Percentiles rank a stretch among this genome's conserved stretches.
These are phyloP conservation scores for Dromaius novaehollandiae DNA, from an alignment of 2,113 vertebrate genomes.

Conservation along the genomic window DNA sequence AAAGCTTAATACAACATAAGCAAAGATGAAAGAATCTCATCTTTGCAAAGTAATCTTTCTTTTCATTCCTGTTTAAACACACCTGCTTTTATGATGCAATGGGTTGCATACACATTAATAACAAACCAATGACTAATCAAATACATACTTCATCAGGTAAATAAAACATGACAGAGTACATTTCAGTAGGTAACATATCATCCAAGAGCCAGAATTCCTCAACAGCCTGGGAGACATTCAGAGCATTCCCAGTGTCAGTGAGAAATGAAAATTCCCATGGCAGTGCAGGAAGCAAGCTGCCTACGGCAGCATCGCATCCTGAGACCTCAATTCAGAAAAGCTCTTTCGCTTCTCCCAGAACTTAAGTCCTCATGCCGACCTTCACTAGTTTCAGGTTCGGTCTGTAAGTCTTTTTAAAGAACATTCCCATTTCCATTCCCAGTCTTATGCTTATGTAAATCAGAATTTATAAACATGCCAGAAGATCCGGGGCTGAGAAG, in stretches of 20 bases:
- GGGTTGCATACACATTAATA: neutral
- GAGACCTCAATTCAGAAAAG: neutral
- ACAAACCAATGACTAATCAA: neutral
- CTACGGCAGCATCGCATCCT: neutral
- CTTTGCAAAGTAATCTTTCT: neutral
- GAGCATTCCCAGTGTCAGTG: neutral
- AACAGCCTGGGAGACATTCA: neutral
- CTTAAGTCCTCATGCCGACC: neutral
- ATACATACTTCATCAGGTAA: neutral
- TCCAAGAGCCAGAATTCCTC: neutral
- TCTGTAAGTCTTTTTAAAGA: neutral
- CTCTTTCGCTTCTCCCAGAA: neutral
- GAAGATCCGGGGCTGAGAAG: neutral
- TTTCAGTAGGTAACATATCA: neutral
- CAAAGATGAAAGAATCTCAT: neutral
- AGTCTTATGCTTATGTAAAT: neutral
- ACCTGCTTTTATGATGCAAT: rapidly evolving
- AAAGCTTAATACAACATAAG: neutral
- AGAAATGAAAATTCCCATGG: neutral
- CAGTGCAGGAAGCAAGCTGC: rapidly evolving
- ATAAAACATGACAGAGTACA: neutral
- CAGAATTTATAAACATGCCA: neutral
- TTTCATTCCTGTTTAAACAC: neutral
- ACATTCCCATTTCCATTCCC: neutral
- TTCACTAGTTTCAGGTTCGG: neutral